Evolutionary conservation across 2,888 invertebrate species (phyloP), one percentile per base, ranked within the genome.

Genomic region (Rotaria socialis): DNA sequence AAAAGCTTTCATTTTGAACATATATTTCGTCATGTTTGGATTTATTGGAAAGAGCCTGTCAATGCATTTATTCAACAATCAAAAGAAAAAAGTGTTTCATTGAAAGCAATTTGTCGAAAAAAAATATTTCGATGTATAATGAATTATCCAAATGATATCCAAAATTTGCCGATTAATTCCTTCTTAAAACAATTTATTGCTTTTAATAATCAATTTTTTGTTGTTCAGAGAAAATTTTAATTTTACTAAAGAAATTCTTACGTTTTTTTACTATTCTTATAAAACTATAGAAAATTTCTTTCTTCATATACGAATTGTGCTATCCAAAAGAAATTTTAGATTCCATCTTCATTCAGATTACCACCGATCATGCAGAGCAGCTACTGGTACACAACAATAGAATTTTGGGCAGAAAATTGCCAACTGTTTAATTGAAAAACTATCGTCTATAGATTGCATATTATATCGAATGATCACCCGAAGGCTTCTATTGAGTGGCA

Each of bases 1-100:
- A 67, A 67, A 35, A 67, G 35, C 35, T 41, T 67, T 67, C 67
- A 67, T 35, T 67, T 67, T 67, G 67, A 67, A 67, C 67, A 67
- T 67, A 67, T 67, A 14, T 67, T 67, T 67, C 67, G 67, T 27
- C 67, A 35, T 35, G 67, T 67, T 67, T 67, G 67, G 67, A 16
- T 67, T 5, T 67, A 41, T 67, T 67, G 67, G 67, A 67, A 67
- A 67, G 67, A 67, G 7, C 67, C 67, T 35, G 35, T 67, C 6
- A 35, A 27, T 16, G 19, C 14, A 67, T 67, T 67, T 67, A 67
- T 67, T 35, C 5, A 35, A 35, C 67, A 67, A 67, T 19, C 35
- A 5, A 67, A 67, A 35, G 35, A 35, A 14, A 67, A 67, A 35
- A 35, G n/a, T 67, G 35, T 14, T 5, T 67, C 67, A 19, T 67